Conservation (phyloP, 1,140 invertebrate genomes). For the Heliconius nattereri region DNA sequence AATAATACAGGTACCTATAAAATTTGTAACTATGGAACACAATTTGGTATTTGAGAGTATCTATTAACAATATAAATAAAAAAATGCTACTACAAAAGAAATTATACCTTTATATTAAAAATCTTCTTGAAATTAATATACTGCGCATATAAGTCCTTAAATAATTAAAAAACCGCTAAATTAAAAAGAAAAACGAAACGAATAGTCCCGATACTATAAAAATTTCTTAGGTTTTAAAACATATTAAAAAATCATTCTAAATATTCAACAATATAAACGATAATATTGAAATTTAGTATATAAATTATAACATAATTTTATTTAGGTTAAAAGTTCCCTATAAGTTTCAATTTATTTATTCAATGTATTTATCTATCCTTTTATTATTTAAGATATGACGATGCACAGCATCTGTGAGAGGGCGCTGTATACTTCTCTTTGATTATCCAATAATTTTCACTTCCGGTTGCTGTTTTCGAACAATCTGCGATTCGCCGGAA, state of each 20-base stretch:
- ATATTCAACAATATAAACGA: too few species aligned
- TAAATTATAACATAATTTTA: too few species aligned
- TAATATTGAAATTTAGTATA: too few species aligned
- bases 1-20: background rate
- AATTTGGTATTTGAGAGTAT: constrained; percentile 4
- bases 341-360: too few species aligned
- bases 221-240: background rate
- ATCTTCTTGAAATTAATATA: background rate
- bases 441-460: too few species aligned
- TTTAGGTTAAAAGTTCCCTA: too few species aligned
- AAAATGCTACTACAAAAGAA: background rate
- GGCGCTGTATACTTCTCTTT: too few species aligned
- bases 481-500: too few species aligned
- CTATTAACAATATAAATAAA: background rate
- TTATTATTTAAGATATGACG: too few species aligned
- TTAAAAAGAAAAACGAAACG: background rate
- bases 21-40: background rate
- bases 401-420: too few species aligned
- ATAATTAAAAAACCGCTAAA: background rate
- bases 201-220: too few species aligned
- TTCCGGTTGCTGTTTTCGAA: too few species aligned
- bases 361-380: background rate
- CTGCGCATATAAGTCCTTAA: background rate
- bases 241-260: background rate
- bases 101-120: background rate